phyloP scores from a whole-genome alignment of 1,140 invertebrate genomes.

The Trichonephila clavipes region DNA sequence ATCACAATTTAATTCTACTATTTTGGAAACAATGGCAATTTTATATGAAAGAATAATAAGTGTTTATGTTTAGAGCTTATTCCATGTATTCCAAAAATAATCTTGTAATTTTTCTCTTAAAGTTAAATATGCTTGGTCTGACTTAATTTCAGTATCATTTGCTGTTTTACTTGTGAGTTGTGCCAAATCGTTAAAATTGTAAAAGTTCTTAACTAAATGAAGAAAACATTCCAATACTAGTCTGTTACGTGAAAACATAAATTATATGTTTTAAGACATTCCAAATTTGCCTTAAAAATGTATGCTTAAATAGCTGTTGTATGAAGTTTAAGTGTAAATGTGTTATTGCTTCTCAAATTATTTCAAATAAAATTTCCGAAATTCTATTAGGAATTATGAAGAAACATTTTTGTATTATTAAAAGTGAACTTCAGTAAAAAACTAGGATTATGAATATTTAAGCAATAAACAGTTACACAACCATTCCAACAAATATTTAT shows the following conservation, averaged over 20 bases:
- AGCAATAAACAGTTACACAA: too few relatives aligned
- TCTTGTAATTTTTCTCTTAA: background rate
- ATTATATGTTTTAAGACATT: background rate
- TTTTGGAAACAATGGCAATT: background rate
- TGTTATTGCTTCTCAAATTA: too few relatives aligned
- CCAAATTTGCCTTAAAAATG: background rate
- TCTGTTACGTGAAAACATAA: background rate
- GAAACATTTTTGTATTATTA: too few relatives aligned
- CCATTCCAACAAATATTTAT: too few relatives aligned
- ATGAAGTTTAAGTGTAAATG: too few relatives aligned
- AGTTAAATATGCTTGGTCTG: background rate
- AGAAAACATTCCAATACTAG: constrained; percentile 2
- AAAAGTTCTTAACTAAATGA: background rate
- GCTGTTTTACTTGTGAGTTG: constrained; percentile 4
- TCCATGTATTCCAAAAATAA: background rate
- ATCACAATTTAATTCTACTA: background rate
- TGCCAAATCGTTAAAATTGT: background rate
- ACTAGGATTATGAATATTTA: too few relatives aligned
- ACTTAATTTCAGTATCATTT: background rate
- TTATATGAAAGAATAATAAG: constrained; percentile 14
- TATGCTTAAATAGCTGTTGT: background rate
- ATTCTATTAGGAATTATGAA: too few relatives aligned
- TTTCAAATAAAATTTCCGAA: too few relatives aligned
- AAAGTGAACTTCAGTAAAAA: too few relatives aligned
- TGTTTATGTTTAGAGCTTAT: constrained; percentile 35